Evolutionary conservation across 2,888 invertebrate species (phyloP).

Genomic region (Stegana nigrithorax): DNA sequence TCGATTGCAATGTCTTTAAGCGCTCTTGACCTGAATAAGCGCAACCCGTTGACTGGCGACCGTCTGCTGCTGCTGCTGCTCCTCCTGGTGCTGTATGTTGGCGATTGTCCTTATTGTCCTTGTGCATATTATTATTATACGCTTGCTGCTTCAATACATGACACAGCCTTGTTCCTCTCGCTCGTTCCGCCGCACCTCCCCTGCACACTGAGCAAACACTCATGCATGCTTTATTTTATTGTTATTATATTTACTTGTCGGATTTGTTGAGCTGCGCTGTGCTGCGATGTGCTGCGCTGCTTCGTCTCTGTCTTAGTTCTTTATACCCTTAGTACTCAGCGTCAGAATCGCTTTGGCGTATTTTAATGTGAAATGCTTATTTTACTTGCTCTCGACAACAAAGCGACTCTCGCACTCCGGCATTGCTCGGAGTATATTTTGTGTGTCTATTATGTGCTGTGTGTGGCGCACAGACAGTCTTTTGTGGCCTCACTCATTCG

Average conservation of each 20-base stretch:
- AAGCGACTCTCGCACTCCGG: background rate
- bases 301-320: no score
- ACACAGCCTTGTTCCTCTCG: background rate
- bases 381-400: slow-evolving; percentile 39
- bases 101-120: slow-evolving; percentile 45
- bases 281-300: slow-evolving; percentile 11
- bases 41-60: slow-evolving; percentile 20
- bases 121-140: background rate
- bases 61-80: background rate
- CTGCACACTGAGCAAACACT: no score
- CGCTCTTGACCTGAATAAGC: slow-evolving; percentile 40
- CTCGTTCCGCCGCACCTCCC: background rate
- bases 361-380: slow-evolving; percentile 40
- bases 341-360: background rate
- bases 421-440: background rate
- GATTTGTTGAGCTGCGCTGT: slow-evolving; percentile 42
- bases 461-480: no score
- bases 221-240: slow-evolving; percentile 43
- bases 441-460: background rate
- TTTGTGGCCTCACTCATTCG: no score
- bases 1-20: slow-evolving; percentile 20
- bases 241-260: slow-evolving; percentile 61
- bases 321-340: no score
- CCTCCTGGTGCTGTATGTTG: slow-evolving; percentile 21
- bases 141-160: background rate